Percentiles rank a stretch among this genome's conserved stretches.
These are phyloP conservation scores for Dryobota labecula DNA, from an alignment of 2,888 invertebrate genomes.

Conservation along the genomic window DNA sequence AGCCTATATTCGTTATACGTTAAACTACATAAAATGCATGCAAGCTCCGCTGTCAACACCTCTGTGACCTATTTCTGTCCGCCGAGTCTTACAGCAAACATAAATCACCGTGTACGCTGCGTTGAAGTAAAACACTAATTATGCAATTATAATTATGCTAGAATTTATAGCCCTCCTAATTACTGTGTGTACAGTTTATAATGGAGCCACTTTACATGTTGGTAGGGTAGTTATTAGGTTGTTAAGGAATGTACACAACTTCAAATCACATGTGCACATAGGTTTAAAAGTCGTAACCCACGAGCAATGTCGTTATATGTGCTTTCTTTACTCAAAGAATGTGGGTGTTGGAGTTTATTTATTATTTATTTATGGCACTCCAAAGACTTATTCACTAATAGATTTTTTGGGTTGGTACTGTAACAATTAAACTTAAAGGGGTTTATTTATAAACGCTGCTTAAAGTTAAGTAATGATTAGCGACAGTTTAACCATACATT, in stretches of 20 bases:
- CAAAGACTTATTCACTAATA: too few relatives aligned
- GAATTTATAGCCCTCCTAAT: constrained; percentile 39
- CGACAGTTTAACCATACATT: too few relatives aligned
- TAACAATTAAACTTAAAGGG: too few relatives aligned
- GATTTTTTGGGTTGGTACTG: too few relatives aligned
- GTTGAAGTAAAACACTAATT: constrained; percentile 49
- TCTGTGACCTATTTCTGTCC: constrained; percentile 50
- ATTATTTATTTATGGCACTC: too few relatives aligned
- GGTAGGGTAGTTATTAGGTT: constrained; percentile 19
- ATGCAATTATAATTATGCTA: constrained; percentile 48
- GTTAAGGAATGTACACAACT: constrained; percentile 15
- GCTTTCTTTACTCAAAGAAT: neutral
- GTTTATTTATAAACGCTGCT: too few relatives aligned
- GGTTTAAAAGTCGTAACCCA: neutral
- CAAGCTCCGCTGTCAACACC: constrained; percentile 44
- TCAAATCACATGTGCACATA: constrained; percentile 1
- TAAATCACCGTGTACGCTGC: constrained; percentile 32
- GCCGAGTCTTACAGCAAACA: constrained; percentile 28
- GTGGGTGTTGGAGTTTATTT: neutral
- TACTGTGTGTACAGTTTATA: constrained; percentile 33
- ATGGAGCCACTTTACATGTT: constrained; percentile 33
- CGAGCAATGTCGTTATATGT: neutral
- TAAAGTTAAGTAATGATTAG: too few relatives aligned
- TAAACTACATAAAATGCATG: constrained; percentile 47
- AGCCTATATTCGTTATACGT: neutral